phyloP scores from a whole-genome alignment of 2,888 invertebrate species.

The Polymixis flavicincta region DNA sequence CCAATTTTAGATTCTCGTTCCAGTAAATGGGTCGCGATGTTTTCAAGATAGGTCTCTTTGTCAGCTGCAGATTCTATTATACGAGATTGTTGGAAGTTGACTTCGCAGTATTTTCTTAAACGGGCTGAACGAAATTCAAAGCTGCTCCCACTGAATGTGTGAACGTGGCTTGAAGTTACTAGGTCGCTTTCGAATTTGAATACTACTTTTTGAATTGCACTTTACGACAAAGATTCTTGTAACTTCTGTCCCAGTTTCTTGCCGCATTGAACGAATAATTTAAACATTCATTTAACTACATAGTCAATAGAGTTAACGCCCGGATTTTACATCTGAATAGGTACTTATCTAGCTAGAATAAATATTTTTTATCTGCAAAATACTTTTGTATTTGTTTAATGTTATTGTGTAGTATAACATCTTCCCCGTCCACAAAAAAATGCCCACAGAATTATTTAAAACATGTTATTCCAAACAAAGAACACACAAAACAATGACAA shows the following conservation, averaged over 20 bases:
- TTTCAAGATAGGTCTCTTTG: conserved; percentile 59
- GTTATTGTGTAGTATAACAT: neutral
- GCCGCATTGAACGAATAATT: conserved; percentile 9
- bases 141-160: conserved; percentile 52
- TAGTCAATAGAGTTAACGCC: neutral
- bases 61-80: conserved; percentile 62
- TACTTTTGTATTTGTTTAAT: neutral
- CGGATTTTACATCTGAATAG: neutral
- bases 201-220: conserved; percentile 39
- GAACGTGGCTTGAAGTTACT: conserved; percentile 49
- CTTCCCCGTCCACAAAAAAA: neutral
- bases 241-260: conserved; percentile 5
- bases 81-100: conserved; percentile 59
- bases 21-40: conserved; percentile 56
- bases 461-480: conserved; percentile 12
- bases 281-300: neutral
- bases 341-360: neutral
- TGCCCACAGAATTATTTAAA: neutral
- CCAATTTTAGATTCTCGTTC: conserved; percentile 51
- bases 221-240: conserved; percentile 37
- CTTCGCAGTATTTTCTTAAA: conserved; percentile 62
- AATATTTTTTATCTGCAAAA: neutral
- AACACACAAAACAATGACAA: conserved; percentile 47
- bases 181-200: conserved; percentile 55
- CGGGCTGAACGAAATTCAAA: conserved; percentile 51